Base-by-base conservation (phyloP, 2,113 vertebrate genomes). In the Lates calcarifer region DNA sequence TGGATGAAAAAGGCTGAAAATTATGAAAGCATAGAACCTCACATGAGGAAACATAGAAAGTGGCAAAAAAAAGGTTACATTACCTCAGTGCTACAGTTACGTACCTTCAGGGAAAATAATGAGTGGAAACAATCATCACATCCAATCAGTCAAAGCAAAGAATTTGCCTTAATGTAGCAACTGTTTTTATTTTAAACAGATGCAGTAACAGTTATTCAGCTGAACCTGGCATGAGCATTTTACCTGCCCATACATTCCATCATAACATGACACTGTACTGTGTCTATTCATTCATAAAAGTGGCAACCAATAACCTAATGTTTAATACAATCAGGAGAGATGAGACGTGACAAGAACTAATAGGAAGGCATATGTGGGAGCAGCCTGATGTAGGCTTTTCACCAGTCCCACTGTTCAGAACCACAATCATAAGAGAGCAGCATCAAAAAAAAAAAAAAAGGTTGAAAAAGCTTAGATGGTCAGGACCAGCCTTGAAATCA, bases 111-210 rank as follows among this genome's bases (percentile, higher is more conserved):
- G 64, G 68, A 26, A 83, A 86, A 74, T 68, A 77, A 83, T 67
- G 57, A 84, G 49, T 83, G 84, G 88, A 88, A 89, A 88, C 77
- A 77, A 74, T 74, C 51, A 74, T 76, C 73, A 90, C 81, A 82
- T 87, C 73, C 68, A 88, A 81, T 89, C 79, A 85, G 70, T 81
- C 73, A 69, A 65, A 83, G 79, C 57, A 76, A 74, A 85, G n/a
- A 74, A 65, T 60, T 81, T 81, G 67, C 72, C 74, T 60, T 28
- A 67, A 72, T 62, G 65, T 79, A 85, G 86, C 77, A 72, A 61
- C 41, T 2, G 1, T 63, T 89, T 88, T 85, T 75, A 86, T 83
- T 84, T 82, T 26, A 77, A 81, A 86, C 81, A 86, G 70, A 84
- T 87, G 73, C 18, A 43, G 63, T 17, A 47, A 68, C 18, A 26